Conservation (phyloP, 2,888 invertebrate species). For the Eledone cirrhosa region DNA sequence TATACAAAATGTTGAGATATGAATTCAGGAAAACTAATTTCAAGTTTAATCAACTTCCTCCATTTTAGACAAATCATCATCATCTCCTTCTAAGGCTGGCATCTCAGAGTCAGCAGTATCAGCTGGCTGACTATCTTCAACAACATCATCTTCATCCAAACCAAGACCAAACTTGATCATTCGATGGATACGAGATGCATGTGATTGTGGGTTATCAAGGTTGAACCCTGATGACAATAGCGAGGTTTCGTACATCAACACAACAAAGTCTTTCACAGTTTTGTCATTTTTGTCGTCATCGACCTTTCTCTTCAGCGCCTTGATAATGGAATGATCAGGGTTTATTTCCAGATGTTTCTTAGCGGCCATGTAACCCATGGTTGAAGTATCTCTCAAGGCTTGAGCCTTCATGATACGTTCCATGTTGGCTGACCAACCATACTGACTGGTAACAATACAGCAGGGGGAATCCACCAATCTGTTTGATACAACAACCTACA, state of each 20-base stretch:
- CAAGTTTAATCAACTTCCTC: slow-evolving; percentile 99
- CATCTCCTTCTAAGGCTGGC: slow-evolving; percentile 83
- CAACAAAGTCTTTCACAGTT: slow-evolving; percentile 96
- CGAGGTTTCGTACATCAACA: slow-evolving; percentile 94
- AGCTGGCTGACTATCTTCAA: slow-evolving; percentile 63
- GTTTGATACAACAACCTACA: slow-evolving; percentile 80
- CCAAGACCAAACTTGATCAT: slow-evolving; percentile 87
- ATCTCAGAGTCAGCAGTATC: slow-evolving; percentile 77
- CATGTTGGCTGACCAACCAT: slow-evolving; percentile 99
- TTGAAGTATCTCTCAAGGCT: slow-evolving; percentile 94
- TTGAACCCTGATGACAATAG: slow-evolving; percentile 95
- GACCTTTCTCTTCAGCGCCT: slow-evolving; percentile 88
- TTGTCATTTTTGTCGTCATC: slow-evolving; percentile 98
- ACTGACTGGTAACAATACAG: slow-evolving; percentile 98
- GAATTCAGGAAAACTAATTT: too few species aligned
- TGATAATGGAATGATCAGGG: slow-evolving; percentile 93
- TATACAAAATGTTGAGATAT: too few species aligned
- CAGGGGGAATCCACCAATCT: slow-evolving; percentile 96
- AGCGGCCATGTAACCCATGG: slow-evolving; percentile 99
- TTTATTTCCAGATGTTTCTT: slow-evolving; percentile 99
- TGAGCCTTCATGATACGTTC: slow-evolving; percentile 99
- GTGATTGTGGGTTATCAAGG: slow-evolving; percentile 87
- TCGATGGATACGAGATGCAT: slow-evolving; percentile 93
- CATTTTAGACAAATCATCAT: slow-evolving; percentile 99
- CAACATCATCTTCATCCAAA: slow-evolving; percentile 83